Evolutionary conservation across 2,797 vertebrate species (phyloP).

Genomic region (Salarias fasciatus): DNA sequence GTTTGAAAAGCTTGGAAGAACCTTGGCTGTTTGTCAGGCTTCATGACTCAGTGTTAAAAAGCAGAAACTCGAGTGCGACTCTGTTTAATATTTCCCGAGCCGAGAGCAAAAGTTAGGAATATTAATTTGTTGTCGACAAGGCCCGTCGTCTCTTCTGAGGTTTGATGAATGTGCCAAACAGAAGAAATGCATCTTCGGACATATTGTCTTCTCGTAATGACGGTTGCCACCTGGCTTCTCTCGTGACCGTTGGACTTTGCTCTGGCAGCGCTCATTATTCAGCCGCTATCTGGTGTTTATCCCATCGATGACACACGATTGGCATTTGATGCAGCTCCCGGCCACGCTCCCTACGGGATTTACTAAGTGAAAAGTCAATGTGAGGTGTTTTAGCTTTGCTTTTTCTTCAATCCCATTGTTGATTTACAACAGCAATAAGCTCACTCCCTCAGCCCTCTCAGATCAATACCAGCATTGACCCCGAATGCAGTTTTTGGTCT

Average conservation of each 20-base stretch:
- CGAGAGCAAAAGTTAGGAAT: not conserved
- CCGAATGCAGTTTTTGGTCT: constrained; percentile 44
- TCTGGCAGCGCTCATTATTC: not conserved
- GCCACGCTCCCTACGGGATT: constrained; percentile 18
- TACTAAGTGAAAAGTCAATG: constrained; percentile 42
- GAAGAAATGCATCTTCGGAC: constrained; percentile 28
- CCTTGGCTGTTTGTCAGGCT: constrained; percentile 15
- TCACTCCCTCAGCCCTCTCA: not conserved
- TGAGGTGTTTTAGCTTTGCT: constrained; percentile 19
- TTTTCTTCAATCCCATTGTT: constrained; percentile 14
- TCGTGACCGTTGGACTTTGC: not conserved
- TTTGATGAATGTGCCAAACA: constrained; percentile 17
- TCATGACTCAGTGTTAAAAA: constrained; percentile 12
- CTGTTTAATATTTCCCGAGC: not conserved
- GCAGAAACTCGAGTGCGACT: not conserved
- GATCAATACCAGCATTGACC: constrained; percentile 54
- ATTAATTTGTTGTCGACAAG: not conserved
- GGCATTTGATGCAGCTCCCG: constrained; percentile 9
- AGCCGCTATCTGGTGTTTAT: not conserved
- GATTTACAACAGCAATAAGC: constrained; percentile 60
- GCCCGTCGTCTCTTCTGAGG: not conserved
- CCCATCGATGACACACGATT: constrained; percentile 1
- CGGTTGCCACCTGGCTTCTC: constrained; percentile 15
- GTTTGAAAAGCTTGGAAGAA: constrained; percentile 2
- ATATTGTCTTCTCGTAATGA: constrained; percentile 26